Conservation (phyloP, 2,113 vertebrate species). For the Chloroceryle aenea region DNA sequence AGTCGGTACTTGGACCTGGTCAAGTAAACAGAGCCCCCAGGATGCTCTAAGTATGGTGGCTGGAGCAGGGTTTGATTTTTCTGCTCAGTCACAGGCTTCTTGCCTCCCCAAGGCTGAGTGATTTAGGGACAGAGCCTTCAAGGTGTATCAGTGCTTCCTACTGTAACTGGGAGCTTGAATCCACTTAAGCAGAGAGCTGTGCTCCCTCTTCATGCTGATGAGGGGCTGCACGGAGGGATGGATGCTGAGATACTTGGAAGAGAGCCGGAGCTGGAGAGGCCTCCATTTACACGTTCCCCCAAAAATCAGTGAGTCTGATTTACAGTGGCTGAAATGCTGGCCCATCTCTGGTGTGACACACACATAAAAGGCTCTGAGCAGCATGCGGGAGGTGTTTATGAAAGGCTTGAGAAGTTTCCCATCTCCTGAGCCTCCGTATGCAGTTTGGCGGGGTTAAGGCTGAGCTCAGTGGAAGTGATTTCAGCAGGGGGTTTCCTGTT, state of each 20-base stretch:
- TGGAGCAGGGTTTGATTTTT: neutral
- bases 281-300: neutral
- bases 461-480: conserved; percentile 45
- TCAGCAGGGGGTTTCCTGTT: conserved; percentile 32
- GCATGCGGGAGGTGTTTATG: neutral
- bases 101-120: neutral
- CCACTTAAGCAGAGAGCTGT: neutral
- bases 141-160: neutral
- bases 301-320: neutral
- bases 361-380: neutral
- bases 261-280: neutral
- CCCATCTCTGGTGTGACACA: neutral
- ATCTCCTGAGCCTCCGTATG: conserved; percentile 7
- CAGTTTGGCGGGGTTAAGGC: neutral
- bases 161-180: neutral
- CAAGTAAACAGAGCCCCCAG: neutral
- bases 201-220: neutral
- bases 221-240: neutral
- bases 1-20: neutral
- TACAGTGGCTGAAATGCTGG: neutral
- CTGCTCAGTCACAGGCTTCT: neutral
- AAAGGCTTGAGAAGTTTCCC: conserved; percentile 7
- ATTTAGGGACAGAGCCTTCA: neutral
- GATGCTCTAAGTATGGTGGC: neutral
- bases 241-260: neutral